Base-by-base conservation (phyloP, 2,797 vertebrate genomes). In the Macropus fuliginosus region DNA sequence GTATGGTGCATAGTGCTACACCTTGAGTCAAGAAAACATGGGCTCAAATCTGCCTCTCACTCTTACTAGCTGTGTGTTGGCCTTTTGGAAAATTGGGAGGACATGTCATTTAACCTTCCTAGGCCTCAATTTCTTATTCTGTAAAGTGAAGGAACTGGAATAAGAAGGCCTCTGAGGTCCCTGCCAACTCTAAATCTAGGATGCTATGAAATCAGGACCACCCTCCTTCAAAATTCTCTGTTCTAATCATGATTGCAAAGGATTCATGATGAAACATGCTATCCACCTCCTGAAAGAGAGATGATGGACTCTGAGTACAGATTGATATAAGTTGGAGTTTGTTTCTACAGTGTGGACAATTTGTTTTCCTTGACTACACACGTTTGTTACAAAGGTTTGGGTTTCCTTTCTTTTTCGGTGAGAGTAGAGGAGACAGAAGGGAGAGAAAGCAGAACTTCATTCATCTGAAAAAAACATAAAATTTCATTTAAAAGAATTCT, bases 201-300 rank as follows among this genome's bases (percentile, higher is more conserved):
- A 27, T 46, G 40, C 8, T 87, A 46, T 1, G 24, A 87, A 92
- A 66, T 40, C 91, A 0, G 14, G 27, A 94, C 94, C 34, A n/a
- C 3, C 62, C 55, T 56, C 57, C 92, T 95, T 87, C 56, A 93
- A 92, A 93, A 92, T 1, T 59, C 74, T 87, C 74, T 87, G 74
- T 34, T 50, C 40, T 81, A 46, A 81, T 81, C 3, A 24, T 62
- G 31, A 62, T 34, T 13, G 59, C 74, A 46, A 9, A 50, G 24
- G 21, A 9, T 24, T 87, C 74, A 50, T 87, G 40, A 50, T 46
- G 24, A 87, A 87, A 87, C 40, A 87, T 50, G 40, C 40, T 27
- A 50, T 24, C n/a, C 40, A 27, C 21, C 16, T 81, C 74, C 40
- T 81, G 74, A 81, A 81, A 81, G n/a, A 87, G 21, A 50, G 74